Base-by-base conservation (phyloP, 30 jellyfish, hydroid and myxozoan species). In the Clytia hemisphaerica region DNA sequence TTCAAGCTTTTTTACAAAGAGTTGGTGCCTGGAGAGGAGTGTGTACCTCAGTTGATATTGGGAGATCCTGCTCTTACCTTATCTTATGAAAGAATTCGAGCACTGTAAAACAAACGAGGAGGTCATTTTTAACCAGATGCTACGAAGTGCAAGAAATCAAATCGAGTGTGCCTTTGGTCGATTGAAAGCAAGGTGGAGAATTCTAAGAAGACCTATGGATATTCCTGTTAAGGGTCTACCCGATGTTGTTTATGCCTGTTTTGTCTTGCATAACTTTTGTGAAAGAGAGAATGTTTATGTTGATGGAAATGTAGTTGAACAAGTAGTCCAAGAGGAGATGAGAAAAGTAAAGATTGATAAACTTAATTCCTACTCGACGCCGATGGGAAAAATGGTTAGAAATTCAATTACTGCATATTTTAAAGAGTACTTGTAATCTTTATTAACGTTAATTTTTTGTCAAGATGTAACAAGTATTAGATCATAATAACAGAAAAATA, bases 131-230 rank as follows among this genome's bases (percentile, higher is more conserved):
- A 76, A 76, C 4, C 37, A 22, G 21, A 67, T 46, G 61, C 32
- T 69, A 27, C 58, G 69, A 48, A 15, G 78, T 32, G 76, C 83
- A 2, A 34, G 77, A 38, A 71, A 49, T 64, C 66, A 45, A 40
- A 54, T 63, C 30, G 91, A 77, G 67, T 77, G 83, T 55, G 91
- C 83, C 12, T 77, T 51, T 77, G 91, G 83, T 6, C 47, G 83
- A 37, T 75, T 77, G 37, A 77, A 65, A 54, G 82, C 83, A 21
- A 31, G 79, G 7, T 47, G 91, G 76, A 45, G 78, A 37, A 10
- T 40, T 36, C 35, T 78, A 30, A 36, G 66, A 26, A 67, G 67
- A 5, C 58, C 50, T 27, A 27, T 50, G 16, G 84, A 78, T 25
- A 32, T 67, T 14, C 34, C 63, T 1, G 27, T 54, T 19, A 33